Evolutionary conservation across 2,888 invertebrate species (phyloP).

Genomic region (Amphipyra tragopoginis): DNA sequence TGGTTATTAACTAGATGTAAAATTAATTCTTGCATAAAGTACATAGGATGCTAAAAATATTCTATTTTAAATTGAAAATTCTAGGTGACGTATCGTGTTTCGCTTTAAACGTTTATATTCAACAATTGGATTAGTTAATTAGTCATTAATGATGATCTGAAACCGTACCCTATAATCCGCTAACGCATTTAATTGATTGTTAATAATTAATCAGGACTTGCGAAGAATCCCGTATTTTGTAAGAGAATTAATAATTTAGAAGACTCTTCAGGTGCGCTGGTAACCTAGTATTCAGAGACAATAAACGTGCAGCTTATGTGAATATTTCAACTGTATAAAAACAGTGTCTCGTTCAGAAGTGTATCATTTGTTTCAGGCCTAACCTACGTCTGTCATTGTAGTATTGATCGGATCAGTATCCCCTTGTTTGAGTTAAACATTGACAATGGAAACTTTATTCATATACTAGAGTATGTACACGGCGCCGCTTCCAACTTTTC

Average conservation of each 20-base stretch:
- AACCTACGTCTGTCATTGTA: conserved; percentile 61
- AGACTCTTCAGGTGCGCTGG: conserved; percentile 29
- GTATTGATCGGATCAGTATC: conserved; percentile 38
- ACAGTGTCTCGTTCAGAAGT: conserved; percentile 41
- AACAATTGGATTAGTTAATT: conserved; percentile 12
- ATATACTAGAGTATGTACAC: conserved; percentile 28
- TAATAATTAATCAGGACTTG: conserved; percentile 36
- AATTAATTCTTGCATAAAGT: no score
- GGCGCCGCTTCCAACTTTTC: conserved; percentile 44
- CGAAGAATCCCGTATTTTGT: conserved; percentile 16
- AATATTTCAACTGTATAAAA: conserved; percentile 22
- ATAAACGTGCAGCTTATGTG: conserved; percentile 11
- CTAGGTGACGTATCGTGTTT: neutral
- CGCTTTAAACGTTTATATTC: neutral
- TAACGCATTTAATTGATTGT: conserved; percentile 39
- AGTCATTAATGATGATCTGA: conserved; percentile 18
- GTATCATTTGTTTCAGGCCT: conserved; percentile 52
- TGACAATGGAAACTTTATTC: conserved; percentile 48
- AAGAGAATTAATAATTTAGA: conserved; percentile 31
- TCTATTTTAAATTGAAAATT: neutral
- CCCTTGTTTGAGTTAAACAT: conserved; percentile 41
- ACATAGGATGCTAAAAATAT: no score
- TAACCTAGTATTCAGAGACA: conserved; percentile 13
- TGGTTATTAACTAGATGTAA: no score
- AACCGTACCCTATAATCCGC: conserved; percentile 16